Evolutionary conservation across 2,888 invertebrate genomes (phyloP).

Genomic region (Tricholauxania praeusta): DNA sequence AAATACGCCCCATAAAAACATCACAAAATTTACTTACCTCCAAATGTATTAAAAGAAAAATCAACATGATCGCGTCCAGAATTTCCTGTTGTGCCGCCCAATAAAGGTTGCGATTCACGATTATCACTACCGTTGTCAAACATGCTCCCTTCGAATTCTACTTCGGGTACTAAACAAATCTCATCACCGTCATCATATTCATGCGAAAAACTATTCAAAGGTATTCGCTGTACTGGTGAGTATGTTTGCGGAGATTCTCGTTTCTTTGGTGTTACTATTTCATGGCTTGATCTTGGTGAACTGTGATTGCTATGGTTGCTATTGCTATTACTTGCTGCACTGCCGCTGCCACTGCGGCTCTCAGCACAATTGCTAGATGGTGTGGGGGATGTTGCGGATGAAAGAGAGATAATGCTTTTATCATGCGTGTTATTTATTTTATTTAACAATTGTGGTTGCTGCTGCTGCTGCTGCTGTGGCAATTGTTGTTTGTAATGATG

Average conservation of each 20-base stretch:
- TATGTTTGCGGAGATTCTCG: constrained; percentile 38
- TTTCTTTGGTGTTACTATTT: constrained; percentile 35
- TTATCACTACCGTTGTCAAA: constrained; percentile 87
- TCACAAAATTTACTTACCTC: constrained; percentile 72
- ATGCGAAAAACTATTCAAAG: constrained; percentile 39
- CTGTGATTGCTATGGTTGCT: constrained; percentile 49
- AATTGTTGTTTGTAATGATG: constrained; percentile 32
- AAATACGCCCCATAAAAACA: too few species aligned
- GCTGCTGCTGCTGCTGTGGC: constrained; percentile 36
- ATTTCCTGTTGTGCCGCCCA: constrained; percentile 83
- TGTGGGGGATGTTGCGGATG: constrained; percentile 50
- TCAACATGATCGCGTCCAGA: constrained; percentile 79
- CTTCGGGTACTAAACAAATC: constrained; percentile 84
- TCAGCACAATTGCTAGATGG: constrained; percentile 58
- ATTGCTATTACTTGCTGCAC: constrained; percentile 44
- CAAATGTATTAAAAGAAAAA: constrained; percentile 85
- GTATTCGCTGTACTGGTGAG: constrained; percentile 19
- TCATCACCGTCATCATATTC: constrained; percentile 69
- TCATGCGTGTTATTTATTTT: constrained; percentile 61
- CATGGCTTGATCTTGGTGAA: constrained; percentile 49
- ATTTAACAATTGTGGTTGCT: constrained; percentile 31
- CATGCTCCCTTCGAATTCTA: constrained; percentile 79
- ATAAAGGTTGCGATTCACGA: constrained; percentile 94
- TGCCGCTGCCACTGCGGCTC: constrained; percentile 45
- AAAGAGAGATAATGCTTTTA: constrained; percentile 73